These are phyloP conservation scores for Antheraea yamamai DNA, from an alignment of 2,888 invertebrate species.

Conservation along the genomic window DNA sequence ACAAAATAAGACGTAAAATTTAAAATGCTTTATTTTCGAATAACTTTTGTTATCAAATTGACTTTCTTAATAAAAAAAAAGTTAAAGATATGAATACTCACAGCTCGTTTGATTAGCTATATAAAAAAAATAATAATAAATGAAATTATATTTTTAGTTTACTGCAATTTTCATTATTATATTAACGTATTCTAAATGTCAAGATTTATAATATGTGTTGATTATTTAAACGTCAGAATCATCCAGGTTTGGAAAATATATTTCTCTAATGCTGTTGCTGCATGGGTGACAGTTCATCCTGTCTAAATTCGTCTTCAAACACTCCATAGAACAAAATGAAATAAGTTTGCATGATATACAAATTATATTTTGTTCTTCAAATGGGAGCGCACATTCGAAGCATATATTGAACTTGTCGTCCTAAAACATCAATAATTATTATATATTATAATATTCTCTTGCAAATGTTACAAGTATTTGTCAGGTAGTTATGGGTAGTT, in stretches of 20 bases:
- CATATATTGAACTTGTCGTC: constrained; percentile 61
- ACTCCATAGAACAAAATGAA: constrained; percentile 59
- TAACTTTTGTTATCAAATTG: no score
- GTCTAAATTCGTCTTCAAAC: constrained; percentile 53
- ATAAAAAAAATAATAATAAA: neutral
- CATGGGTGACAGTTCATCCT: constrained; percentile 62
- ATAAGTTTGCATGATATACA: constrained; percentile 59
- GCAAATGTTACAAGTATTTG: neutral
- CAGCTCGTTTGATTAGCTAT: neutral
- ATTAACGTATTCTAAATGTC: neutral
- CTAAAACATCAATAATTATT: no score
- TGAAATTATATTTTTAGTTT: neutral
- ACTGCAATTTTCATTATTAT: neutral
- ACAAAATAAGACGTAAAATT: no score
- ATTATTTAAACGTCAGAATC: neutral
- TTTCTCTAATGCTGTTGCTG: constrained; percentile 50
- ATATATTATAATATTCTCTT: neutral
- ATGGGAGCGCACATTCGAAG: constrained; percentile 65
- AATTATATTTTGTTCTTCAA: constrained; percentile 43
- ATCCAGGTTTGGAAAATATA: constrained; percentile 41
- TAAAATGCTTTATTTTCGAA: no score
- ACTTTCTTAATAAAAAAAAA: no score
- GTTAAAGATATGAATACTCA: neutral
- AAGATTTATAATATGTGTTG: neutral
- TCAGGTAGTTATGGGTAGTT: no score